Evolutionary conservation across 2,113 vertebrate species (phyloP), one percentile per base, ranked within the genome.

Genomic region (Todiramphus chloris): DNA sequence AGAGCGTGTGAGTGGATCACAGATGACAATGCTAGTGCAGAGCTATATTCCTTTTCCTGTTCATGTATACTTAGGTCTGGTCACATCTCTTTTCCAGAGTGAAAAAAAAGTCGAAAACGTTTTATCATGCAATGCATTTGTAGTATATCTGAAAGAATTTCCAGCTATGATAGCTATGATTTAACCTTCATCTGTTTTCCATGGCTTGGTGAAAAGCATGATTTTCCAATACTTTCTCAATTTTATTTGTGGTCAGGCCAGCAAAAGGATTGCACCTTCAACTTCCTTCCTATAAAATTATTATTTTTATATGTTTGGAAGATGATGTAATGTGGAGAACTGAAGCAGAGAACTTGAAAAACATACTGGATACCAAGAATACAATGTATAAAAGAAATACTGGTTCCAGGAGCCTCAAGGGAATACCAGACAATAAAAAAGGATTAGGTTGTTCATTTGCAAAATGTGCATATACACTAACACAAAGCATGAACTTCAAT

Each of bases 161-260:
- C 59, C 66, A 87, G 74, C 73, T 95, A 96, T 84, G 86, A 83
- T 90, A 80, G 37, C 88, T 97, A 60, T 87, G 77, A 87, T 64
- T 94, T 97, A 90, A 96, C 93, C 89, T 93, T 96, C 67, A 44
- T 95, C 60, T 95, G 41, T 96, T 96, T 96, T 94, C 76, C 77
- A 75, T 85, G 80, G 70, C 80, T 91, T 91, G 21, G 79, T 94
- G 59, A 89, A 95, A 95, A 87, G 63, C 62, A 43, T 20, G 37
- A 75, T 87, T 96, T 96, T 96, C 94, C 91, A 95, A 73, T 80
- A 78, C 50, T 89, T 94, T 91, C 73, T 93, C 63, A 69, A 89
- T 96, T 94, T 87, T 76, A 78, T 94, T 83, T 93, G 73, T 89
- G 84, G 73, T 90, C 70, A 95, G 51, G 70, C 69, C 77, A 94